Percentiles rank a stretch among this genome's conserved stretches.
Conservation (phyloP, 1,140 invertebrate genomes). For the Drosophila yakuba region DNA sequence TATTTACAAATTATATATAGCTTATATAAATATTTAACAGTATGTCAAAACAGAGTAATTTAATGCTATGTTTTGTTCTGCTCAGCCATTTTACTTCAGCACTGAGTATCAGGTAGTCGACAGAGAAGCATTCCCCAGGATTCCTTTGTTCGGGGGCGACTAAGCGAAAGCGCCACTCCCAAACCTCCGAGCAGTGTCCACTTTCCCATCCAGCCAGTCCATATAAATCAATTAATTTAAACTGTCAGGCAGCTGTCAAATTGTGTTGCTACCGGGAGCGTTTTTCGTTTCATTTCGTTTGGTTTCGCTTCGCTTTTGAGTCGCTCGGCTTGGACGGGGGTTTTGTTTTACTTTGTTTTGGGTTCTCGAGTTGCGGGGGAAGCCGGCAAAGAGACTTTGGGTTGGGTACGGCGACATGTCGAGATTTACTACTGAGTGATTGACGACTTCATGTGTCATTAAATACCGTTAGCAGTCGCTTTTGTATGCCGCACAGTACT, state of each 20-base stretch:
- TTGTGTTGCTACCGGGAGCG: constrained; percentile 76
- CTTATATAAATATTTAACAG: too few relatives aligned
- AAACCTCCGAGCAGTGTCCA: constrained; percentile 34
- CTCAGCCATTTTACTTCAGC: too few relatives aligned
- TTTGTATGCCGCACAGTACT: constrained; percentile 16
- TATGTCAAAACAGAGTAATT: too few relatives aligned
- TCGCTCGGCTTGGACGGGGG: constrained; percentile 22
- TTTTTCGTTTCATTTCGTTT: constrained; percentile 48
- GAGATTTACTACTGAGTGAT: constrained; percentile 80
- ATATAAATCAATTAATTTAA: constrained; percentile 83
- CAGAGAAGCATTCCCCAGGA: too few relatives aligned
- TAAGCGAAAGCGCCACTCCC: constrained; percentile 54
- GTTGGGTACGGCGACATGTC: constrained; percentile 65
- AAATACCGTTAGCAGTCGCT: constrained; percentile 73
- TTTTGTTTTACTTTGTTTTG: constrained; percentile 19
- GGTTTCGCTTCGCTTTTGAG: constrained; percentile 26
- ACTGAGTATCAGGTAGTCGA: constrained; percentile 6
- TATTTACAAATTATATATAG: too few relatives aligned
- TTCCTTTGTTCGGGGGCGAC: constrained; percentile 34
- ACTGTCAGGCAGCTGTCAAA: constrained; percentile 81
- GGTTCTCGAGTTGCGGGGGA: constrained; percentile 24
- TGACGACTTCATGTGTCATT: constrained; percentile 83
- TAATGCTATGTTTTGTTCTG: not conserved
- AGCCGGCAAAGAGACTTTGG: constrained; percentile 26
- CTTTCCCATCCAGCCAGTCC: constrained; percentile 31